Base-by-base conservation (phyloP, 2,888 invertebrate genomes). In the Cryptocheilus praepositus region DNA sequence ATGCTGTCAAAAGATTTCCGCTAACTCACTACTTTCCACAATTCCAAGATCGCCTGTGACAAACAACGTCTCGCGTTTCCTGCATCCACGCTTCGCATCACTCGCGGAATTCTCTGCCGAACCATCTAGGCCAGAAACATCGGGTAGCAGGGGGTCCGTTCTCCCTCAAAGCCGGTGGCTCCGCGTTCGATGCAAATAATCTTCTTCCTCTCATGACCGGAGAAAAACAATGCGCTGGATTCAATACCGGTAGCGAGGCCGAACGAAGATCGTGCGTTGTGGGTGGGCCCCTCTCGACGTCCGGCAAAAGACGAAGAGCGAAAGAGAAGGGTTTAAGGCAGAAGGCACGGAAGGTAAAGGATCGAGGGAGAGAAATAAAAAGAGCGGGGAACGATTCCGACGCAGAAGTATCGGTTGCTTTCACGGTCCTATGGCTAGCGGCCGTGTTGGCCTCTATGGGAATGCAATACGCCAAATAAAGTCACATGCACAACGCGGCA, bases 191-290 rank as follows among this genome's bases (percentile, higher is more conserved):
- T 86, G 86, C 85, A 87, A 87, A 87, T 87, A 85, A 85, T 86
- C 81, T 81, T 81, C 81, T 79, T 81, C 74, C 79, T 85, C 85
- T 85, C 84, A 84, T 85, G 85, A 84, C 80, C 82, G 76, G 77
- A 83, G 82, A 84, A 88, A 88, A 88, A 88, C 87, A 88, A 88
- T 87, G 85, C 86, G 83, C 81, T 80, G 82, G 87, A 86, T 88
- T 88, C 88, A 88, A 88, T 88, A 88, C 88, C 87, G 86, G 88
- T 88, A 88, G 88, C 88, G 77, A 83, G 79, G 73, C 74, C 75
- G 70, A 68, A 63, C 74, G 71, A 81, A 86, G 85, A 88, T 88
- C 87, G 87, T 87, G 86, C 88, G 80, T 87, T 86, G 88, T 88
- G 88, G 88, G 88, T 88, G 88, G 88, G 88, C 88, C 79, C 74